Evolutionary conservation across 2,113 vertebrate species (phyloP).

Genomic region (Cheilinus undulatus): DNA sequence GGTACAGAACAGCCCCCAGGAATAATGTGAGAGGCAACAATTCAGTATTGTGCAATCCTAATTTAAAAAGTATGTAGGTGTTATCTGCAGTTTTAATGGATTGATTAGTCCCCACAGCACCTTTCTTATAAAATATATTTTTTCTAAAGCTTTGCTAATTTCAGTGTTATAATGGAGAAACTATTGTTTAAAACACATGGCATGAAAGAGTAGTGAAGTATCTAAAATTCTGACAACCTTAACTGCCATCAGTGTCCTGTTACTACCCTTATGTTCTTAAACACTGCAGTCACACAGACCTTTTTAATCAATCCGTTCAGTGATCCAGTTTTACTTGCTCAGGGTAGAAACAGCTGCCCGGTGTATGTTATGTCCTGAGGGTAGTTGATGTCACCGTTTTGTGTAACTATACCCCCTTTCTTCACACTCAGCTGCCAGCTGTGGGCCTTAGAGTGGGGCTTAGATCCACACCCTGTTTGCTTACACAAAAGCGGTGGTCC

Average conservation of each 20-base stretch:
- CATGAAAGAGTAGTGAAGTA: no score
- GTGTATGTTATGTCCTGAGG: constrained; percentile 56
- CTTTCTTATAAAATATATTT: no score
- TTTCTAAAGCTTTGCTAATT: no score
- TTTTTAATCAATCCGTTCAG: background rate
- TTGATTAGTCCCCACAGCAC: no score
- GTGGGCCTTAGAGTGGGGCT: constrained; percentile 43
- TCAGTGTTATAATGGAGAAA: no score
- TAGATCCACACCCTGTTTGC: constrained; percentile 51
- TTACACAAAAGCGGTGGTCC: constrained; percentile 58
- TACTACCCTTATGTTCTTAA: background rate
- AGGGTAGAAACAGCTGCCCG: constrained; percentile 62
- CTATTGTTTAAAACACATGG: no score
- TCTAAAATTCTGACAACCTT: no score
- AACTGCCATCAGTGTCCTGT: background rate
- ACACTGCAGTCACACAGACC: background rate
- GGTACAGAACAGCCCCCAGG: no score
- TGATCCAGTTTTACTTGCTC: constrained; percentile 42
- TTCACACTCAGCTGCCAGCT: constrained; percentile 56
- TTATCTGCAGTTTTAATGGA: no score
- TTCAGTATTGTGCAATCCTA: no score
- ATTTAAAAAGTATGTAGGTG: no score
- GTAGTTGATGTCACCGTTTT: constrained; percentile 52
- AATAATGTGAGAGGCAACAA: no score
- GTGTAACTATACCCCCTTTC: constrained; percentile 69